Evolutionary conservation across 2,113 vertebrate genomes (phyloP), one percentile per base, ranked within the genome.

Genomic region (Menura novaehollandiae): DNA sequence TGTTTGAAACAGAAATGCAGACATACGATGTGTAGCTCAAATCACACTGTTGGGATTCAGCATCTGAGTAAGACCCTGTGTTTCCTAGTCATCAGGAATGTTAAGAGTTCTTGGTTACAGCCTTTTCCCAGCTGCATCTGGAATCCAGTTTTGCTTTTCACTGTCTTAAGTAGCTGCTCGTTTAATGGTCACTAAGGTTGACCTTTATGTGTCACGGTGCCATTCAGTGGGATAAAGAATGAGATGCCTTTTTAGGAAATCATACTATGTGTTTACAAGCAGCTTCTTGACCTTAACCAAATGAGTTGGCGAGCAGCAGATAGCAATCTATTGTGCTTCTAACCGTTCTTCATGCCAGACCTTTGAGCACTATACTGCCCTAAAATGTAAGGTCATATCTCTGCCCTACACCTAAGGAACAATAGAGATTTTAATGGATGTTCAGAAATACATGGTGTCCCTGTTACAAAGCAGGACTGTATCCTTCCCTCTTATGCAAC

Each of bases 231-330:
- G 39, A 84, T 92, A 94, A 96, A 91, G 88, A 85, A 86, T 1
- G 3, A 91, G 88, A 80, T 74, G 79, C 41, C 85, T 88, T 94
- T 92, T 80, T 56, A 90, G 92, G 85, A 96, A 83, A 92, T 74
- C 47, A 33, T 74, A 46, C 74, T 80, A 41, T 52, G 71, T 96
- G 59, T 94, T 86, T 91, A 93, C 94, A 93, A 93, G 89, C 81
- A 96, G 85, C 85, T 95, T 92, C 79, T 90, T 97, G 96, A 97
- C 94, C 94, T 90, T 87, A 92, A 80, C 52, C 76, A 85, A 85
- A 82, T 53, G n/a, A 69, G 52, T 14, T 68, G 44, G 24, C 60
- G 32, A 93, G 28, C 68, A 64, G 76, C 39, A 79, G 68, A 94
- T 90, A 83, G 24, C 55, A 88, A 80, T 56, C 82, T 88, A 81